phyloP scores from a whole-genome alignment of 2,113 vertebrate species.

The Siphamia tubifer region DNA sequence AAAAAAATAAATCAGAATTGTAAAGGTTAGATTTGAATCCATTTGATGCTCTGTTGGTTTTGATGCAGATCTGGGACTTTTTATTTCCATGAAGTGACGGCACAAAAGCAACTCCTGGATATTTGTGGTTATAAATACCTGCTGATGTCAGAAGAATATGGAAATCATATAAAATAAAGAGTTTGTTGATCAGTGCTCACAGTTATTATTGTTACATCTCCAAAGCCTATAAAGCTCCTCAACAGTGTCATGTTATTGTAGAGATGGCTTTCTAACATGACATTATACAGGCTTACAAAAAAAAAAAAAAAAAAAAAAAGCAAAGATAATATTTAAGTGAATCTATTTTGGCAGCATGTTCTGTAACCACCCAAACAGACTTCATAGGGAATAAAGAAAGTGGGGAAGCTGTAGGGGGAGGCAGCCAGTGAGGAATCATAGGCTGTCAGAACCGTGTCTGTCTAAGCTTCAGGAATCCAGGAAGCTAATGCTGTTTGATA shows the following conservation, averaged over 20 bases:
- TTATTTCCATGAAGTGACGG: not conserved
- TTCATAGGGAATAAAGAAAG: constrained; percentile 73
- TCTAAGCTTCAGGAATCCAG: constrained; percentile 78
- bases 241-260: constrained; percentile 66
- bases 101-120: not conserved
- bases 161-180: constrained; percentile 36
- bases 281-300: constrained; percentile 70
- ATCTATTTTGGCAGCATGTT: constrained; percentile 74
- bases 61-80: constrained; percentile 18
- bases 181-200: constrained; percentile 55
- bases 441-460: constrained; percentile 77
- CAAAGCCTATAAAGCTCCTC: constrained; percentile 50
- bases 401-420: constrained; percentile 61
- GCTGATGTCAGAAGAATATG: constrained; percentile 42
- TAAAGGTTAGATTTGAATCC: constrained; percentile 57
- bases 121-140: constrained; percentile 46
- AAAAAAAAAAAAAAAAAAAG: constrained; percentile 54
- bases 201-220: constrained; percentile 49
- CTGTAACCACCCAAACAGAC: constrained; percentile 72
- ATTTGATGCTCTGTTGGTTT: constrained; percentile 34
- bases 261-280: constrained; percentile 69
- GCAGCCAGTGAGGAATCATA: constrained; percentile 65
- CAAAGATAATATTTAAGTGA: constrained; percentile 73
- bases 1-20: constrained; percentile 39
- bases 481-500: constrained; percentile 83